Conservation (phyloP, 2,888 invertebrate genomes). For the Drosophila stalkeri region DNA sequence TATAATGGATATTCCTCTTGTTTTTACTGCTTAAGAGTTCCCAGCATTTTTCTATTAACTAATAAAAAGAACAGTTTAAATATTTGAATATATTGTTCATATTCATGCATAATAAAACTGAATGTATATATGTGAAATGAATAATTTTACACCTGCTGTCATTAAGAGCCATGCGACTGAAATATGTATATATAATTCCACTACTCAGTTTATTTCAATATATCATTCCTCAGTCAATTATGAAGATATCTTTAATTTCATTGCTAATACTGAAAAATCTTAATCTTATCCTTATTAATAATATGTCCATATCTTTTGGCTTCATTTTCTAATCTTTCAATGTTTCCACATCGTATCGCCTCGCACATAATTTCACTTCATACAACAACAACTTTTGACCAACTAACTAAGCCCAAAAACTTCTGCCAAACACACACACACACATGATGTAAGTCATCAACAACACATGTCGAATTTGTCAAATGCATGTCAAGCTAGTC, state of each 20-base stretch:
- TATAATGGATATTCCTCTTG: neutral
- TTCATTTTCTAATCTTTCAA: neutral
- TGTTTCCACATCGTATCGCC: neutral
- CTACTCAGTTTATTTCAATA: too few relatives aligned
- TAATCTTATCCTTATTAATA: neutral
- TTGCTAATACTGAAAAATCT: too few relatives aligned
- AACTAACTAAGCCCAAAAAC: neutral
- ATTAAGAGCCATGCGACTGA: too few relatives aligned
- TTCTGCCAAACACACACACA: neutral
- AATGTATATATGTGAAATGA: too few relatives aligned
- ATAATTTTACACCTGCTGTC: too few relatives aligned
- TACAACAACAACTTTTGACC: too few relatives aligned
- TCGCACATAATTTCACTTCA: too few relatives aligned
- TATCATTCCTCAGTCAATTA: too few relatives aligned
- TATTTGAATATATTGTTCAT: neutral
- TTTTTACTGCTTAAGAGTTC: neutral
- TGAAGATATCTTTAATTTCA: too few relatives aligned
- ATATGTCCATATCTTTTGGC: neutral
- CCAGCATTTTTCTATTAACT: neutral
- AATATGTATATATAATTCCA: too few relatives aligned
- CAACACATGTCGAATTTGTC: conserved; percentile 1
- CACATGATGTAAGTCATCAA: neutral
- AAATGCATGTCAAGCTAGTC: neutral
- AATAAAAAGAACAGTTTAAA: neutral
- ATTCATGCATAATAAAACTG: neutral